These are phyloP conservation scores for Pseudopleuronectes americanus DNA, from an alignment of 2,797 vertebrate genomes.

Conservation along the genomic window DNA sequence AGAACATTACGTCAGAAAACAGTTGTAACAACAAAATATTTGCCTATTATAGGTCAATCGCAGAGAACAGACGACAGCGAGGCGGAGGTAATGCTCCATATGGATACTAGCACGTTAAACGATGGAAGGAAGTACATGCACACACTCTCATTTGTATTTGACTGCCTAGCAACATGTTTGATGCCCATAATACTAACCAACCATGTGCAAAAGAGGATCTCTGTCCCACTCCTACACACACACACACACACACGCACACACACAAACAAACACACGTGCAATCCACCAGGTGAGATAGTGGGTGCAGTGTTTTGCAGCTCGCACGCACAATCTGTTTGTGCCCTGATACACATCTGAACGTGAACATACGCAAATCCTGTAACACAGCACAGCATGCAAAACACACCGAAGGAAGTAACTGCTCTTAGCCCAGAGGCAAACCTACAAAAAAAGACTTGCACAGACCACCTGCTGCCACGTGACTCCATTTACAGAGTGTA, in stretches of 20 bases:
- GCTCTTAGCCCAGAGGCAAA: constrained; percentile 7
- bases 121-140: constrained; percentile 2
- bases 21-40: constrained; percentile 10
- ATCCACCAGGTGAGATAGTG: constrained; percentile 9
- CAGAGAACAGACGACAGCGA: not conserved
- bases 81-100: constrained; percentile 2
- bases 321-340: constrained; percentile 33
- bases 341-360: constrained; percentile 54
- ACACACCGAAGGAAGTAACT: constrained; percentile 39
- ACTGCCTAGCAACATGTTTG: not conserved
- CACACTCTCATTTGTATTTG: constrained; percentile 21
- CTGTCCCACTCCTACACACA: constrained; percentile 1
- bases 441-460: constrained; percentile 10
- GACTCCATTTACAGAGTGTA: constrained; percentile 9
- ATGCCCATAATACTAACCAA: not conserved
- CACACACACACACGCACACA: constrained; percentile 9
- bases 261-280: constrained; percentile 2
- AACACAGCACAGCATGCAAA: constrained; percentile 64
- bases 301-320: constrained; percentile 25
- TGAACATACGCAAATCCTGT: constrained; percentile 72
- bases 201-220: not conserved
- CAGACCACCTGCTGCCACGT: constrained; percentile 34
- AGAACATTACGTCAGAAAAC: constrained; percentile 9
- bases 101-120: not conserved
- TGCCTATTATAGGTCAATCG: constrained; percentile 26